Percentiles rank a stretch among this genome's conserved stretches.
Conservation (phyloP, 1,140 invertebrate genomes). For the Drosophila pachea region DNA sequence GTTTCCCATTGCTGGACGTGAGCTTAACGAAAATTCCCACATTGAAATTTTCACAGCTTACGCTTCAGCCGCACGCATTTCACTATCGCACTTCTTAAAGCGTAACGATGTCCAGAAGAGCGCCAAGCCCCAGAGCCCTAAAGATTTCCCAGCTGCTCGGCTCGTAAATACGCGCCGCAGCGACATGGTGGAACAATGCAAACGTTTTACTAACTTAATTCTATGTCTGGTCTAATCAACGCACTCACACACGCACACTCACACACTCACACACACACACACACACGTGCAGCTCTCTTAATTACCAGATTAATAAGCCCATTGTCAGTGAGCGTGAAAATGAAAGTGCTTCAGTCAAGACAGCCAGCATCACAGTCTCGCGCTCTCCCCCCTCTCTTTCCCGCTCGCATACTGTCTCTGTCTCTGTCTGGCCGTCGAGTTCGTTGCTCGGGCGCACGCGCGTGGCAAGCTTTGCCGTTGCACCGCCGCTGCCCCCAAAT, state of each 20-base stretch:
- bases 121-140: constrained; percentile 1
- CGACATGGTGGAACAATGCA: constrained; percentile 50
- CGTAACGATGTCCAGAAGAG: constrained; percentile 36
- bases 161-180: constrained; percentile 9
- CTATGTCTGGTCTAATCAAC: constrained; percentile 54
- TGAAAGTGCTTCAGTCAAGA: constrained; percentile 57
- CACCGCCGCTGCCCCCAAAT: constrained; percentile 38
- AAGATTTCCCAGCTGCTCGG: constrained; percentile 17
- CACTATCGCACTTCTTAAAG: constrained; percentile 45
- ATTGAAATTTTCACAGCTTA: constrained; percentile 15
- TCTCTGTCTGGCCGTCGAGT: constrained; percentile 18
- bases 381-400: background rate
- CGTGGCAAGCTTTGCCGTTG: constrained; percentile 66
- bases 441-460: constrained; percentile 55
- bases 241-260: constrained; percentile 19
- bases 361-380: background rate
- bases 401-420: background rate
- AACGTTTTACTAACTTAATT: constrained; percentile 70
- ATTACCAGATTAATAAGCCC: constrained; percentile 71
- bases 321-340: constrained; percentile 69
- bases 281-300: constrained; percentile 29
- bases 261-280: constrained; percentile 9
- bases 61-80: constrained; percentile 22
- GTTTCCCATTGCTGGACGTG: constrained; percentile 5
- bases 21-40: constrained; percentile 12